phyloP scores from a whole-genome alignment of 2,888 invertebrate genomes.

The Dysmachus trigonus region DNA sequence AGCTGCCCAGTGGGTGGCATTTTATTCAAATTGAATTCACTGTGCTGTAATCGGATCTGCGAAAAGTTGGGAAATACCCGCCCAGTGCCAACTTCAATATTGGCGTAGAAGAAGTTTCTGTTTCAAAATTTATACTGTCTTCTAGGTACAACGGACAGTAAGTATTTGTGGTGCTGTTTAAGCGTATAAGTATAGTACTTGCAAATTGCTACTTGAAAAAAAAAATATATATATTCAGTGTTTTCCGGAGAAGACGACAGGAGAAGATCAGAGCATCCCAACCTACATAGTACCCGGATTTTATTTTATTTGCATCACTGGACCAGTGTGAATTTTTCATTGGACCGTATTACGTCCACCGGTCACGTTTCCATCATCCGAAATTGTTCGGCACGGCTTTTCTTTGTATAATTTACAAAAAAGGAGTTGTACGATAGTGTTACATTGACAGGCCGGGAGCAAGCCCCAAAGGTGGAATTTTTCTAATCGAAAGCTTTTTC shows the following conservation, averaged over 20 bases:
- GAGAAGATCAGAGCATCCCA: not conserved
- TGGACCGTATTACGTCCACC: not conserved
- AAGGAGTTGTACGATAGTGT: not conserved
- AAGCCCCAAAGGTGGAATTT: conserved; percentile 29
- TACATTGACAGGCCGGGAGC: not conserved
- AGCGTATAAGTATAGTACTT: not conserved
- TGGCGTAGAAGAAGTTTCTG: not conserved
- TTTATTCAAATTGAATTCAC: not conserved
- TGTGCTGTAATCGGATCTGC: not conserved
- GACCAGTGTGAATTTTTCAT: not conserved
- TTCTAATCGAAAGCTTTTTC: conserved; percentile 24
- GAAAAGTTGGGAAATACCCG: not conserved
- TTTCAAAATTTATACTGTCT: not conserved
- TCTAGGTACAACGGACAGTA: not conserved
- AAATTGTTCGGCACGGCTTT: not conserved
- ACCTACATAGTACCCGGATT: not conserved
- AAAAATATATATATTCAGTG: too few species aligned
- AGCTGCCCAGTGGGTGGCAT: not conserved
- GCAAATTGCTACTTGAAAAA: not conserved
- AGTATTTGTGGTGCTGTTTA: not conserved
- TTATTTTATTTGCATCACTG: not conserved
- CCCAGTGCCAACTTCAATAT: not conserved
- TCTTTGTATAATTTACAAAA: conserved; percentile 1
- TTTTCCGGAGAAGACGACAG: too few species aligned
- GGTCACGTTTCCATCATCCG: conserved; percentile 13